Conservation (phyloP, 1,140 invertebrate genomes). For the Eriocheir sinensis region DNA sequence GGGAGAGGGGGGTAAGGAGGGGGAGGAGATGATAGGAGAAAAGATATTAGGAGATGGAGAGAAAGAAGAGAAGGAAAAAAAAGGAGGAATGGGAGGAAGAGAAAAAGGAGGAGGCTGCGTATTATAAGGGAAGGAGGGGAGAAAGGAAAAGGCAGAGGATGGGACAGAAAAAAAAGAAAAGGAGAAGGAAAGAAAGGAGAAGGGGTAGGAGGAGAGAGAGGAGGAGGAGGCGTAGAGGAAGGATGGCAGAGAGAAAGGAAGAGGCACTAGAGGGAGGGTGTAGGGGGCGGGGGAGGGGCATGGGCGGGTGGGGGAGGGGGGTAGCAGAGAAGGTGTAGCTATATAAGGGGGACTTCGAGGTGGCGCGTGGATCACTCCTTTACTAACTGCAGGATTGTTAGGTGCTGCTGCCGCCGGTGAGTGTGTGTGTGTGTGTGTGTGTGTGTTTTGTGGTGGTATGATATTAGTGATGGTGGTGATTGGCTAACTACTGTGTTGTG, state of each 20-base stretch:
- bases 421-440: neutral
- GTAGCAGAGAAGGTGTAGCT: neutral
- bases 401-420: neutral
- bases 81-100: conserved; percentile 20
- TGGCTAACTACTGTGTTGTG: neutral
- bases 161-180: neutral
- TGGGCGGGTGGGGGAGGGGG: neutral
- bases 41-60: neutral
- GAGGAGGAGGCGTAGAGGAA: neutral
- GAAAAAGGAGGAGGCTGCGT: neutral
- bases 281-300: neutral
- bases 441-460: neutral
- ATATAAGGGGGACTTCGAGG: conserved; percentile 35
- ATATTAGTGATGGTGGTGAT: too few relatives aligned
- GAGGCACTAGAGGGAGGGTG: neutral
- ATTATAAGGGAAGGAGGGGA: neutral
- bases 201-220: neutral
- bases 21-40: neutral
- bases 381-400: neutral
- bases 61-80: neutral
- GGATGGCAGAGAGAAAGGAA: neutral
- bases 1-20: neutral
- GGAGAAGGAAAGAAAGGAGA: neutral
- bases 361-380: neutral
- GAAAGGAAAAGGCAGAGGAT: neutral